Evolutionary conservation across 1,140 invertebrate genomes (phyloP).

Genomic region (Chymomyza costata): DNA sequence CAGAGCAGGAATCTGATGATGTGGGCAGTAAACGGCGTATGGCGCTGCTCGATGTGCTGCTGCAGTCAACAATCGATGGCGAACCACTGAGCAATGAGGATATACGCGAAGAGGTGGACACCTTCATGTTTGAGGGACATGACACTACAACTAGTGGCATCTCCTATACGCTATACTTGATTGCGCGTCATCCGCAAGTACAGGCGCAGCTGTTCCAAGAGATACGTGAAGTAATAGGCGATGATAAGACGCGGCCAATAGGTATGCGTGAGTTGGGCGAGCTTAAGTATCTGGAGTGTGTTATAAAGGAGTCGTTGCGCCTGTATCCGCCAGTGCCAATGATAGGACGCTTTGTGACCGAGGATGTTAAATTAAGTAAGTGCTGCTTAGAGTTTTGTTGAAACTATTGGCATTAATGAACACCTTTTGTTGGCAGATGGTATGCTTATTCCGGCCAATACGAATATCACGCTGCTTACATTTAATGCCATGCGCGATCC

Average conservation of each 20-base stretch:
- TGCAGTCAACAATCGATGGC: constrained; percentile 80
- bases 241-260: constrained; percentile 44
- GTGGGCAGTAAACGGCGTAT: constrained; percentile 79
- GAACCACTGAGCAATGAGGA: constrained; percentile 79
- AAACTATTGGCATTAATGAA: not conserved
- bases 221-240: constrained; percentile 78
- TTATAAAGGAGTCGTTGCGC: constrained; percentile 80
- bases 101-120: constrained; percentile 85
- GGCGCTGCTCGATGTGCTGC: constrained; percentile 86
- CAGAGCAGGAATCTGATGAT: constrained; percentile 24
- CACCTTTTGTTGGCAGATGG: constrained; percentile 36
- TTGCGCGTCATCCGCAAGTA: constrained; percentile 78
- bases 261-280: constrained; percentile 49
- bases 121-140: constrained; percentile 87
- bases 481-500: constrained; percentile 77
- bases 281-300: constrained; percentile 77
- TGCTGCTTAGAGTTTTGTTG: not conserved
- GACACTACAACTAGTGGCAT: constrained; percentile 83
- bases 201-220: constrained; percentile 80
- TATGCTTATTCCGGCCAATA: constrained; percentile 70
- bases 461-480: constrained; percentile 69
- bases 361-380: constrained; percentile 75
- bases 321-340: constrained; percentile 83
- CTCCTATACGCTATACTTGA: constrained; percentile 77
- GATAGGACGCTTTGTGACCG: constrained; percentile 78